Percentiles rank a stretch among this genome's conserved stretches.
Conservation (phyloP, 2,113 vertebrate genomes). For the Calidris pugnax region DNA sequence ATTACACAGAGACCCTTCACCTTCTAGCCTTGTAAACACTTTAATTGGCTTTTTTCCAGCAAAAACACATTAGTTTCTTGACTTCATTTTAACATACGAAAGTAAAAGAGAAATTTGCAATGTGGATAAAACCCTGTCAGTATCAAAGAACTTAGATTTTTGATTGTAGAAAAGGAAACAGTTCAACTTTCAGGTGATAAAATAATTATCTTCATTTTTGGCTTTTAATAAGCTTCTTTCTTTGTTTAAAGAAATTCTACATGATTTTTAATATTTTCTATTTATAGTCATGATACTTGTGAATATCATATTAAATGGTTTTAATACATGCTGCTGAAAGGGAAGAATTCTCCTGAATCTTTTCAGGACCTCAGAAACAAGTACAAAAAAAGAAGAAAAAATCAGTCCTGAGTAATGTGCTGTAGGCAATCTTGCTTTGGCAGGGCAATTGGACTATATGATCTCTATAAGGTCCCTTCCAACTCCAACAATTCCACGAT, state of each 20-base stretch:
- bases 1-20: constrained; percentile 34
- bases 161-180: background rate
- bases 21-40: constrained; percentile 52
- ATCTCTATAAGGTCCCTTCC: too few species aligned
- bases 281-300: background rate
- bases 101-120: background rate
- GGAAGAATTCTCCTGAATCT: background rate
- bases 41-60: constrained; percentile 26
- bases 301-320: background rate
- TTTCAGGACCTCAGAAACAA: background rate
- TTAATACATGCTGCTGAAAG: background rate
- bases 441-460: too few species aligned
- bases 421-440: too few species aligned
- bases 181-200: background rate
- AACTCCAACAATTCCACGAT: too few species aligned
- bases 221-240: background rate
- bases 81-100: background rate
- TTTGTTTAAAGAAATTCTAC: background rate
- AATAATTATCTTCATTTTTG: background rate
- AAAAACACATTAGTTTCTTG: background rate
- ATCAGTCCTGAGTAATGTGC: too few species aligned
- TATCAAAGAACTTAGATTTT: background rate
- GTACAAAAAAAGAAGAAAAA: background rate
- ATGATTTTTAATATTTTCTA: background rate
- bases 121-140: background rate